Conservation (phyloP, 2,113 vertebrate species). For the Todiramphus saurophagus region DNA sequence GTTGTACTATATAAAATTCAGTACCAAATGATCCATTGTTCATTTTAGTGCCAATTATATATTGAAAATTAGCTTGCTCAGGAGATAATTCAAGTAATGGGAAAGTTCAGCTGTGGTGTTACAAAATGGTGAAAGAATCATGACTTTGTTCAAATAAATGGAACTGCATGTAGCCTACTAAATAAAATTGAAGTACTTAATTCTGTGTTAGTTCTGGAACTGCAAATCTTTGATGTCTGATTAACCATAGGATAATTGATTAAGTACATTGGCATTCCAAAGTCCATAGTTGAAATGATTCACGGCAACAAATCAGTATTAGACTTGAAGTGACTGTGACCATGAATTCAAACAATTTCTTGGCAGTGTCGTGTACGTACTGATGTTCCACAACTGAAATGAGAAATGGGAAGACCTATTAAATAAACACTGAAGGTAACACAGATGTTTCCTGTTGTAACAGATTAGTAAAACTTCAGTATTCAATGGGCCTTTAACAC, state of each 20-base stretch:
- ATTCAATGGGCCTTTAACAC: neutral
- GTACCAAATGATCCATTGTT: neutral
- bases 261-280: neutral
- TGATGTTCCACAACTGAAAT: neutral
- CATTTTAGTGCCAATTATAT: neutral
- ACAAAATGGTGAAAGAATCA: neutral
- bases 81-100: neutral
- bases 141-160: neutral
- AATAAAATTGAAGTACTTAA: neutral
- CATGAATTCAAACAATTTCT: neutral
- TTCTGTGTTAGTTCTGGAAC: neutral
- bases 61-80: neutral
- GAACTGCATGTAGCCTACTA: neutral
- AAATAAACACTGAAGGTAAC: slow-evolving; percentile 7
- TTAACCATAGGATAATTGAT: neutral
- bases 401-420: neutral
- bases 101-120: neutral
- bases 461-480: neutral
- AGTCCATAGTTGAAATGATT: neutral
- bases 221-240: neutral
- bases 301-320: neutral
- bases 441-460: slow-evolving; percentile 29
- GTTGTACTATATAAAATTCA: neutral
- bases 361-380: neutral
- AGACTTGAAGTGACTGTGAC: neutral